phyloP scores from a whole-genome alignment of 2,797 vertebrate species.

The Sebastes dallii region DNA sequence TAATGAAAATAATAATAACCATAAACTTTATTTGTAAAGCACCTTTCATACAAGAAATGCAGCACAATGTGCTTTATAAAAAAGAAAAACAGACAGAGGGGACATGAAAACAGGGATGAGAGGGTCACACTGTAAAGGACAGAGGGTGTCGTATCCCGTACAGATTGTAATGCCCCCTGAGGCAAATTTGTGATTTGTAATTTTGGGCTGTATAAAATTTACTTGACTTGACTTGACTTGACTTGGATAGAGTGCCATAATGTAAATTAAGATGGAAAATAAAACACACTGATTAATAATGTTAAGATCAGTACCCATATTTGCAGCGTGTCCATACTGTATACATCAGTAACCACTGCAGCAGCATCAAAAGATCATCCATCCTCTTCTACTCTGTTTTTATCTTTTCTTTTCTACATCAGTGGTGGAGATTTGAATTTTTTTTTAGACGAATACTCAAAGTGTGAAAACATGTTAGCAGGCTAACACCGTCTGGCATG shows the following conservation, averaged over 20 bases:
- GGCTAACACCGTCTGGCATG: too few species aligned
- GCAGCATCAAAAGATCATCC: neutral
- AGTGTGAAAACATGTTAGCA: too few species aligned
- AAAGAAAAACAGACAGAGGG: too few species aligned
- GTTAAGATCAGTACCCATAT: neutral
- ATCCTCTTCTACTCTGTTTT: neutral
- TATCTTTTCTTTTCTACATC: neutral
- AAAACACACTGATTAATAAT: neutral
- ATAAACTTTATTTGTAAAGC: neutral
- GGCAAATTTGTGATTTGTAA: too few species aligned
- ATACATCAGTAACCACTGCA: neutral
- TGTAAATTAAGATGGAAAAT: neutral
- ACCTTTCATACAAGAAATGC: neutral
- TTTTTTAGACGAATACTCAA: neutral
- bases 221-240: too few species aligned
- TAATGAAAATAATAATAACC: neutral
- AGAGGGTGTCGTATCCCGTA: accelerated
- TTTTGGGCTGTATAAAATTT: too few species aligned
- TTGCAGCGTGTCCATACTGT: neutral
- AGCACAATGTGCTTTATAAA: too few species aligned
- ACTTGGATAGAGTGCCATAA: neutral
- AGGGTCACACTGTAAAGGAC: too few species aligned
- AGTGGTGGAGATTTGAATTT: neutral
- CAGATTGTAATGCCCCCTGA: too few species aligned
- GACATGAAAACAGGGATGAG: too few species aligned